Evolutionary conservation across 2,797 vertebrate genomes (phyloP).

Genomic region (Rhinophrynus dorsalis): DNA sequence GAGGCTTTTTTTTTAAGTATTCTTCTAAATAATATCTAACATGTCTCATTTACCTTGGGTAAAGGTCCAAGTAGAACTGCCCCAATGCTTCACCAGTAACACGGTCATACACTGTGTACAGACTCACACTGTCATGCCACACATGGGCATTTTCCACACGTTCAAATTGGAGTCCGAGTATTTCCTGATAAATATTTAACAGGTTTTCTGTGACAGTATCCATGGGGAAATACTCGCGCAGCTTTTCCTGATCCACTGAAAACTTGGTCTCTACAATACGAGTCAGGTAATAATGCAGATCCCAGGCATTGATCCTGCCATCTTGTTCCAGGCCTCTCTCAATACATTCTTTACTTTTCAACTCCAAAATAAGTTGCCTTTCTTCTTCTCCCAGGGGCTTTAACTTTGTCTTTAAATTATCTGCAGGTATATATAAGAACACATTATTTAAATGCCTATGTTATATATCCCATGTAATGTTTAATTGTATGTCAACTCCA

Average conservation of each 20-base stretch:
- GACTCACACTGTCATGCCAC: slow-evolving; percentile 83
- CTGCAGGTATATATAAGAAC: slow-evolving; percentile 61
- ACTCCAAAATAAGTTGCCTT: slow-evolving; percentile 79
- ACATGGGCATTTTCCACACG: slow-evolving; percentile 72
- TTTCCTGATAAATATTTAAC: slow-evolving; percentile 86
- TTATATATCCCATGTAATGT: too few relatives aligned
- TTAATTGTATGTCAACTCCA: too few relatives aligned
- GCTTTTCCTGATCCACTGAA: slow-evolving; percentile 87
- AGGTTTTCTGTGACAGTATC: slow-evolving; percentile 87
- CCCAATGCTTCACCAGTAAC: slow-evolving; percentile 81
- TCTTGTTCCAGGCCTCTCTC: slow-evolving; percentile 79
- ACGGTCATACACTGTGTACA: slow-evolving; percentile 79
- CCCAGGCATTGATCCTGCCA: slow-evolving; percentile 88
- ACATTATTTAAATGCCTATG: too few relatives aligned
- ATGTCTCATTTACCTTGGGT: slow-evolving; percentile 93
- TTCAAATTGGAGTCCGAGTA: slow-evolving; percentile 86
- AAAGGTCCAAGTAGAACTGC: slow-evolving; percentile 92
- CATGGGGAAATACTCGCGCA: slow-evolving; percentile 91
- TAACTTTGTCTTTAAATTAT: slow-evolving; percentile 81
- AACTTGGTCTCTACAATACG: slow-evolving; percentile 89
- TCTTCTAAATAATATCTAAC: too few relatives aligned
- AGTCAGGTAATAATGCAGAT: slow-evolving; percentile 91
- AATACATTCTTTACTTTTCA: slow-evolving; percentile 86
- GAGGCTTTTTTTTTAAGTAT: too few relatives aligned
- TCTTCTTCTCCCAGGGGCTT: slow-evolving; percentile 82